Conservation (phyloP, 2,113 vertebrate species). For the Gymnobelideus leadbeateri region DNA sequence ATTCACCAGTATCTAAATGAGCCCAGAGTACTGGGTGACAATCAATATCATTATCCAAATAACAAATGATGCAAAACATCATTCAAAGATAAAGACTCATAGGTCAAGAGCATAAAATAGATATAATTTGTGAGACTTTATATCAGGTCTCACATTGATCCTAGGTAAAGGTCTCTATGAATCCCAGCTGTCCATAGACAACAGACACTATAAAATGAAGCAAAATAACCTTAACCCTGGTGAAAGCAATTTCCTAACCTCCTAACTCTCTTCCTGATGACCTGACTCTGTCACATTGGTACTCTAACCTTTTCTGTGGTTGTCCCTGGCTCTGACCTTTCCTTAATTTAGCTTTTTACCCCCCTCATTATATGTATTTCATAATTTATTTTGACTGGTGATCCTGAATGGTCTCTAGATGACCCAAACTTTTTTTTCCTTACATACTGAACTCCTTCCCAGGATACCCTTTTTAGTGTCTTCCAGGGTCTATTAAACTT, state of each 20-base stretch:
- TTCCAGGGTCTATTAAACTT: neutral
- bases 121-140: neutral
- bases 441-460: neutral
- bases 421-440: neutral
- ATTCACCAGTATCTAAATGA: neutral
- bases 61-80: neutral
- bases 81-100: neutral
- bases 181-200: neutral
- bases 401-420: neutral
- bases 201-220: neutral
- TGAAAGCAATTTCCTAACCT: neutral
- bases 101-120: neutral
- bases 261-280: neutral
- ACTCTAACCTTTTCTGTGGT: neutral
- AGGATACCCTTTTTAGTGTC: neutral
- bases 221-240: neutral
- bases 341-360: neutral
- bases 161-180: neutral
- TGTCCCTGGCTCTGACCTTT: neutral
- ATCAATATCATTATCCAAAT: neutral
- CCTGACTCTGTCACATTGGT: neutral
- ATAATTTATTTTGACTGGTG: neutral
- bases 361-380: neutral
- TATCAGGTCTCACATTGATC: neutral
- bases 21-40: neutral